Conservation (phyloP, 2,113 vertebrate species). For the Cyprinodon brontotheroides region DNA sequence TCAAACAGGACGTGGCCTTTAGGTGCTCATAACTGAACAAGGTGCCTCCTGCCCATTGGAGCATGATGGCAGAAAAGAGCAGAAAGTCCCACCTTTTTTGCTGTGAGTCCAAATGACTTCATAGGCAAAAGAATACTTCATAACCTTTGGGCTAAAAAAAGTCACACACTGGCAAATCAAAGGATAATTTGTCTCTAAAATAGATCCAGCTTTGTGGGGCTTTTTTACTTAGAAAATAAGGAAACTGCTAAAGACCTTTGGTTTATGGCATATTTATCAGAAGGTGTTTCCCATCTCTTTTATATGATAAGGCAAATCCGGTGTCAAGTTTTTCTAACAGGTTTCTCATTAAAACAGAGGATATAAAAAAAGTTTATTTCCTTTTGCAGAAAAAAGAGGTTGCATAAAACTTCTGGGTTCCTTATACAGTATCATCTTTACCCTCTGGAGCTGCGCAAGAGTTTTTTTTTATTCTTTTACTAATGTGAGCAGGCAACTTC, state of each 20-base stretch:
- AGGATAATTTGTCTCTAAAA: neutral
- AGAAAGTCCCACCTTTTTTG: slow-evolving; percentile 41
- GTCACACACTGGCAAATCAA: neutral
- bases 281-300: neutral
- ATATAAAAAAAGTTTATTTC: neutral
- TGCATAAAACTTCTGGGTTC: neutral
- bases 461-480: slow-evolving; percentile 58
- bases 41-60: slow-evolving; percentile 40
- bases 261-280: neutral
- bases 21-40: slow-evolving; percentile 48
- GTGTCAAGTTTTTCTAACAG: neutral
- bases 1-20: slow-evolving; percentile 41
- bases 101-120: slow-evolving; percentile 20
- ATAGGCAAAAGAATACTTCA: neutral
- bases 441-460: slow-evolving; percentile 41
- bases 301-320: neutral
- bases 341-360: neutral
- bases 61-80: slow-evolving; percentile 13
- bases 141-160: slow-evolving; percentile 3
- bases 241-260: neutral
- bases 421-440: slow-evolving; percentile 24
- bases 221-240: neutral
- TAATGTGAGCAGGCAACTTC: slow-evolving; percentile 41
- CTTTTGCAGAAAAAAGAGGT: slow-evolving; percentile 1
- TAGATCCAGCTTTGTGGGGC: neutral